Evolutionary conservation across 2,797 vertebrate species (phyloP).

Genomic region (Spinibarbus caldwelli): DNA sequence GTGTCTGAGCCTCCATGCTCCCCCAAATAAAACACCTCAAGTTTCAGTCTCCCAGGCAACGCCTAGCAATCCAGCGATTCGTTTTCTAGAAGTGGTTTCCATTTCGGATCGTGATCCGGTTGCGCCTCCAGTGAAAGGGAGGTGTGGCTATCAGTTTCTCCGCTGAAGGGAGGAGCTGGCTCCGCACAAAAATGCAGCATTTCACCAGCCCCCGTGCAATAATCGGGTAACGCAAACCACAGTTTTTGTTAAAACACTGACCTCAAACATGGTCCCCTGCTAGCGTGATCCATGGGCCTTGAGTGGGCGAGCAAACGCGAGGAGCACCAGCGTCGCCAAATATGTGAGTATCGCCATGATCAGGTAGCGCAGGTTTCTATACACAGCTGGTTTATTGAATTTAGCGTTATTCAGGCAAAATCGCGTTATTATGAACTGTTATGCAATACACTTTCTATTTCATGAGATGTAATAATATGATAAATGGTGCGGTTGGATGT

Average conservation of each 20-base stretch:
- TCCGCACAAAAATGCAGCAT: slow-evolving; percentile 51
- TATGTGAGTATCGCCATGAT: slow-evolving; percentile 37
- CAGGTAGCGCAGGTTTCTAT: slow-evolving; percentile 50
- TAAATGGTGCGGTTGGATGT: neutral
- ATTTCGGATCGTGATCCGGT: slow-evolving; percentile 23
- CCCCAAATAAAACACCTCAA: neutral
- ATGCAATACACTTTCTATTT: neutral
- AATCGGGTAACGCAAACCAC: neutral
- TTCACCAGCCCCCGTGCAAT: neutral
- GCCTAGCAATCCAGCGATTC: neutral
- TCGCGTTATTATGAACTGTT: neutral
- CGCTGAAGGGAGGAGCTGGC: slow-evolving; percentile 41
- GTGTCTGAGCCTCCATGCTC: neutral
- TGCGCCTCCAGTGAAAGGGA: slow-evolving; percentile 16
- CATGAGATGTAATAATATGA: too few relatives aligned
- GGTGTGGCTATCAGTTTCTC: slow-evolving; percentile 47
- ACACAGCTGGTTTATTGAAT: neutral
- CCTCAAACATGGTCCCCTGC: neutral
- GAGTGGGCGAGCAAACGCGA: slow-evolving; percentile 15
- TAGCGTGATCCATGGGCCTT: slow-evolving; percentile 6
- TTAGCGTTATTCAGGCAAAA: neutral
- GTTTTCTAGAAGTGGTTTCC: slow-evolving; percentile 13
- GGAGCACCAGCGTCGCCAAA: slow-evolving; percentile 49
- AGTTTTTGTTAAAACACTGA: neutral
- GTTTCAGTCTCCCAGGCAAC: neutral